Evolutionary conservation across 30 jellyfish, hydroid and myxozoan species (phyloP), one percentile per base, ranked within the genome.

Genomic region (Hydra vulgaris): DNA sequence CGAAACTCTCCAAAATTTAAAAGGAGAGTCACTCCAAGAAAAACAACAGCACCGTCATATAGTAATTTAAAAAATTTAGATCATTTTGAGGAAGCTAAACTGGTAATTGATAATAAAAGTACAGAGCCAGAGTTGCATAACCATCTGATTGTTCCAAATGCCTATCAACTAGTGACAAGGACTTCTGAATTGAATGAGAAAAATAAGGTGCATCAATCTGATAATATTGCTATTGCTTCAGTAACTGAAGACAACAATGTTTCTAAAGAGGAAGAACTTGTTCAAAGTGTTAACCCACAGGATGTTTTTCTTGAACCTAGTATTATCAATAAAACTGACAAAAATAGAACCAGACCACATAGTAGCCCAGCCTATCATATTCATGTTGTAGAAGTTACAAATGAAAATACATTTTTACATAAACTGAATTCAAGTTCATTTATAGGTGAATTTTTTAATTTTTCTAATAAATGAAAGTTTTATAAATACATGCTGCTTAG

Each of bases 301-400:
- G 83, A 70, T 21, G 66, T 80, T 25, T 80, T 80, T 78, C 68
- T 53, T 19, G 85, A 78, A 24, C 85, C 85, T 3, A 78, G 23
- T 78, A 23, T 78, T 1, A 21, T 16, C 24, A 54, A 15, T 21
- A 20, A 17, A 71, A 75, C 53, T 75, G 19, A 15, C 1, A 25
- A 67, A 0, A 75, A 75, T 25, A n/a, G 26, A 5, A 26, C 72
- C 15, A 22, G 26, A 21, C 5, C 8, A 3, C 12, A 5, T 3
- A 40, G 61, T 40, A 40, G 61, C 12, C 61, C 61, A 40, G 12
- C 5, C 66, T 21, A 24, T 21, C 81, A 23, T 21, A 68, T 18
- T 19, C 55, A 73, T 22, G 77, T 19, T 1, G 68, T n/a, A 7
- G 68, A 19, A 75, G 83, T 75, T 52, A 66, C 85, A 12, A 53